Evolutionary conservation across 2,113 vertebrate genomes (phyloP).

Genomic region (Rhineura floridana): DNA sequence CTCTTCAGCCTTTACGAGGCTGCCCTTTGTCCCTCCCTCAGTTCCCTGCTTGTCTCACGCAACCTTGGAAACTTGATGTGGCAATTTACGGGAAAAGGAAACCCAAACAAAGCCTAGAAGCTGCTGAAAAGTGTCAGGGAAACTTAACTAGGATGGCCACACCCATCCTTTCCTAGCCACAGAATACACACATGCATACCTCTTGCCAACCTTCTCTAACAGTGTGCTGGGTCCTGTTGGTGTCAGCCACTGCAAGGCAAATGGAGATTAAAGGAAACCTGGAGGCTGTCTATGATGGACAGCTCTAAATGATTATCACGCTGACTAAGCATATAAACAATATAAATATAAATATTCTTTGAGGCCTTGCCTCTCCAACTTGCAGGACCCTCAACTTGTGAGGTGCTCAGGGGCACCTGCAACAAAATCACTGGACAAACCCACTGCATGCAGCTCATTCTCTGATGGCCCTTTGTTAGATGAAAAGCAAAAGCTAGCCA

Average conservation of each 20-base stretch:
- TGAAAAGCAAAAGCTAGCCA: background rate
- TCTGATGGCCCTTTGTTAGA: too few species aligned
- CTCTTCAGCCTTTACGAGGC: too few species aligned
- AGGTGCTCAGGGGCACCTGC: background rate
- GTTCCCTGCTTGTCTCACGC: background rate
- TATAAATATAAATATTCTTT: background rate
- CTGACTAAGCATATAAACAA: background rate
- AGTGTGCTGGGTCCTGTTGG: too few species aligned
- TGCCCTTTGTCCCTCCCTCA: too few species aligned
- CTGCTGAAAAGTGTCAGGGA: background rate
- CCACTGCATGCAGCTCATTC: background rate
- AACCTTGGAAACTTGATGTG: background rate
- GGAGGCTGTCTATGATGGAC: background rate
- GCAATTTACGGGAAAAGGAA: background rate
- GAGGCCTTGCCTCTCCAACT: background rate
- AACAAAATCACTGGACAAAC: background rate
- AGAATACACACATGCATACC: background rate
- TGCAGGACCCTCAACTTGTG: background rate
- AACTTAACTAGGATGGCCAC: background rate
- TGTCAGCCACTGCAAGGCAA: background rate
- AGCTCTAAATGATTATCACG: too few species aligned
- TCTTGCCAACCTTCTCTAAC: background rate
- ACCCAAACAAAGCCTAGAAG: background rate
- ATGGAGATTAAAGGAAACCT: background rate
- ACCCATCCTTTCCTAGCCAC: background rate